phyloP scores from a whole-genome alignment of 2,888 invertebrate genomes.

The Drepana falcataria region DNA sequence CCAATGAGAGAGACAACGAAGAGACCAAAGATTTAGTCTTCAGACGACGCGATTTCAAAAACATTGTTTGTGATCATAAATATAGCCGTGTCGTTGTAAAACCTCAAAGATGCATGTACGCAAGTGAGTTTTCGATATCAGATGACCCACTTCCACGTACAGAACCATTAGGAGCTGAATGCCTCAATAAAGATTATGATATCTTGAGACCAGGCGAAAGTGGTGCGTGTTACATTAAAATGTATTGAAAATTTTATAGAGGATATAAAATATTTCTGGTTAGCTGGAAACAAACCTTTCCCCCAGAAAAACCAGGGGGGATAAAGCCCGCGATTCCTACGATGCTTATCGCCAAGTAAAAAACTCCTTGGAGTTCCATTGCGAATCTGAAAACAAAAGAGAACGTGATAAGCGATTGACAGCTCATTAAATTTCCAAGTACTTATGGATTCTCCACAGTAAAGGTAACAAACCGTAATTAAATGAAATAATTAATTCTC shows the following conservation, averaged over 20 bases:
- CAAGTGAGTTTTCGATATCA: background rate
- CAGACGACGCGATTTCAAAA: too few relatives aligned
- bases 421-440: too few relatives aligned
- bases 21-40: too few relatives aligned
- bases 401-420: constrained; percentile 14
- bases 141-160: constrained; percentile 10
- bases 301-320: constrained; percentile 78
- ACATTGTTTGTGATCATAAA: background rate
- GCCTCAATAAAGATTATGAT: constrained; percentile 10
- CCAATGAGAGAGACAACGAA: too few relatives aligned
- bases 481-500: too few relatives aligned
- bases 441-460: background rate
- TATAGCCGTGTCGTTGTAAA: background rate
- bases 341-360: constrained; percentile 67
- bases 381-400: constrained; percentile 52
- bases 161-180: constrained; percentile 9
- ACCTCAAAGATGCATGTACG: background rate
- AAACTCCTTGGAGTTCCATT: constrained; percentile 61
- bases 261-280: background rate
- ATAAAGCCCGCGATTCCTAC: constrained; percentile 68
- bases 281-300: constrained; percentile 51
- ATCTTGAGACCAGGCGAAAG: constrained; percentile 6
- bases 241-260: background rate
- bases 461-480: too few relatives aligned
- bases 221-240: background rate